These are phyloP conservation scores for Dendronephthya gigantea DNA, from an alignment of 64 coral and sea anemone species.

Conservation along the genomic window DNA sequence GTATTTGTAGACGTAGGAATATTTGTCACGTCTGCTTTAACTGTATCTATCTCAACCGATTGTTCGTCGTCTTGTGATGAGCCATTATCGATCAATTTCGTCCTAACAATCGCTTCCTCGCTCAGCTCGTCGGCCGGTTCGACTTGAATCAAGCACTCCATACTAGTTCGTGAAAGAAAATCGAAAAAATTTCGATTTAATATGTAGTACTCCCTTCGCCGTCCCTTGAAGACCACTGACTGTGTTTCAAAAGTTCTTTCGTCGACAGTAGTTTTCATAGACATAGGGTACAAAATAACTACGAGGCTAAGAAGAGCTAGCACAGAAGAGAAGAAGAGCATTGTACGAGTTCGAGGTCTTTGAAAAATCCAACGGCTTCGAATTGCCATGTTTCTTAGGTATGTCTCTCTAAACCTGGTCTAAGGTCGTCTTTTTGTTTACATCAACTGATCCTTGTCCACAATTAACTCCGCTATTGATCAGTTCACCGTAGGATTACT, in stretches of 20 bases:
- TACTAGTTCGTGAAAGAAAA: not conserved
- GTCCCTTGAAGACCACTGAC: not conserved
- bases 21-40: not conserved
- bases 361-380: not conserved
- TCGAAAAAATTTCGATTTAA: not conserved
- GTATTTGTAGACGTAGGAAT: not conserved
- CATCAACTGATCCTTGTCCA: not conserved
- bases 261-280: not conserved
- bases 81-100: not conserved
- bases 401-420: not conserved
- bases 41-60: not conserved
- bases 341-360: not conserved
- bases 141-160: constrained; percentile 7
- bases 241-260: not conserved
- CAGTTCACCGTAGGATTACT: not conserved
- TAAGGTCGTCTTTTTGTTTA: not conserved
- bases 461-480: not conserved
- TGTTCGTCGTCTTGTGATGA: not conserved
- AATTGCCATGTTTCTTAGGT: not conserved
- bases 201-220: not conserved
- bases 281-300: not conserved
- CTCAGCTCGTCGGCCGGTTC: not conserved
- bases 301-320: not conserved
- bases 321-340: not conserved
- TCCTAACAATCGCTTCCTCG: not conserved